phyloP scores from a whole-genome alignment of 1,140 invertebrate species.

The Archegozetes longisetosus region DNA sequence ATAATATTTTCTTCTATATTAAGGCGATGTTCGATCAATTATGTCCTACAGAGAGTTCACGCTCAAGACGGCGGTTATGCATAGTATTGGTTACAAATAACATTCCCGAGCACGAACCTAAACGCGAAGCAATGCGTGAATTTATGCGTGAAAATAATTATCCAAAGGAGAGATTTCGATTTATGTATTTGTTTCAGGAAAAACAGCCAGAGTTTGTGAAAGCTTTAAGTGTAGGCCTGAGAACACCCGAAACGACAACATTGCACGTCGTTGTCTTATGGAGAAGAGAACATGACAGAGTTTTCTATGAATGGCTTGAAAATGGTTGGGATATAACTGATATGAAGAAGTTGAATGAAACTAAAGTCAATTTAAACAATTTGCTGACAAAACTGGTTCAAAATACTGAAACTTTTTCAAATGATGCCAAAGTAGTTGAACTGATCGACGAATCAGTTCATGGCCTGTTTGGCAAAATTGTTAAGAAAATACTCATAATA shows the following conservation, averaged over 20 bases:
- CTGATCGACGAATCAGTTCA: constrained; percentile 48
- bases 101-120: constrained; percentile 28
- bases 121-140: constrained; percentile 31
- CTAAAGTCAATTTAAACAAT: constrained; percentile 48
- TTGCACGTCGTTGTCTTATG: constrained; percentile 64
- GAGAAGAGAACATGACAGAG: constrained; percentile 57
- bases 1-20: constrained; percentile 19
- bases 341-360: constrained; percentile 44
- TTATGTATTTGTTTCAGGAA: constrained; percentile 71
- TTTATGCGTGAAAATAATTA: constrained; percentile 38
- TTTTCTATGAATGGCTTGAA: constrained; percentile 81
- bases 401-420: constrained; percentile 40
- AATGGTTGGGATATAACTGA: constrained; percentile 40
- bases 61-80: constrained; percentile 64
- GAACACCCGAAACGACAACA: constrained; percentile 26
- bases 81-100: constrained; percentile 66
- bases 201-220: constrained; percentile 62
- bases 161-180: constrained; percentile 28
- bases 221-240: constrained; percentile 44
- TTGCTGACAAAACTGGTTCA: constrained; percentile 51
- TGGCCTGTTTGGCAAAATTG: constrained; percentile 50
- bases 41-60: constrained; percentile 68
- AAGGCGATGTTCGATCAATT: constrained; percentile 58
- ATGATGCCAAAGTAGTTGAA: constrained; percentile 27
- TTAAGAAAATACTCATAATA: constrained; percentile 47